Evolutionary conservation across 2,888 invertebrate species (phyloP).

Genomic region (Ophion costatus): DNA sequence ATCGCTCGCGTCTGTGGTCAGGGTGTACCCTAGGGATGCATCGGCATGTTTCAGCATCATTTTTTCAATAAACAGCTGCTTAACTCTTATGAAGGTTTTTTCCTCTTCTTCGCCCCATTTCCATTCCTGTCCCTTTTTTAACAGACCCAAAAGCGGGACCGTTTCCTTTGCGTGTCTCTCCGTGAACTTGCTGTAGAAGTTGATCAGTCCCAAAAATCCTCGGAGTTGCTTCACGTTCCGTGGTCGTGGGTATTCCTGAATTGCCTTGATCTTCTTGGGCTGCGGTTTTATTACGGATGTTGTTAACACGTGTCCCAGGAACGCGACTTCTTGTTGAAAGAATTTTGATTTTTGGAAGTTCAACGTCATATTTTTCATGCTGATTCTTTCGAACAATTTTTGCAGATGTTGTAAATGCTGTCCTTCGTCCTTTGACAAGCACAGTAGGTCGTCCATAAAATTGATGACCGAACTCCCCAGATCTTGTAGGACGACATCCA

Average conservation of each 20-base stretch:
- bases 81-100: too few relatives aligned
- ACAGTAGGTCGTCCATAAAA: slow-evolving; percentile 53
- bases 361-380: slow-evolving; percentile 64
- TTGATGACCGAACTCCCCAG: slow-evolving; percentile 15
- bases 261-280: slow-evolving; percentile 57
- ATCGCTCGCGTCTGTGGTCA: slow-evolving; percentile 16
- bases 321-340: slow-evolving; percentile 64
- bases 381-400: slow-evolving; percentile 54
- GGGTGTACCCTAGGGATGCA: not conserved
- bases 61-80: too few relatives aligned
- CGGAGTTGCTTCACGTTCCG: not conserved
- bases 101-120: too few relatives aligned
- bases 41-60: too few relatives aligned
- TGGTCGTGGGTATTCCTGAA: not conserved
- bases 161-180: not conserved
- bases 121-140: too few relatives aligned
- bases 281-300: slow-evolving; percentile 65
- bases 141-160: too few relatives aligned
- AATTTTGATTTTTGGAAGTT: slow-evolving; percentile 69
- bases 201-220: not conserved
- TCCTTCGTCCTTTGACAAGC: not conserved
- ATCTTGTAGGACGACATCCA: not conserved
- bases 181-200: not conserved
- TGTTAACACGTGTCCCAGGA: slow-evolving; percentile 70
- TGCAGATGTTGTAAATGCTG: slow-evolving; percentile 56